Evolutionary conservation across 2,888 invertebrate species (phyloP), one percentile per base, ranked within the genome.

Genomic region (Chymomyza amoena): DNA sequence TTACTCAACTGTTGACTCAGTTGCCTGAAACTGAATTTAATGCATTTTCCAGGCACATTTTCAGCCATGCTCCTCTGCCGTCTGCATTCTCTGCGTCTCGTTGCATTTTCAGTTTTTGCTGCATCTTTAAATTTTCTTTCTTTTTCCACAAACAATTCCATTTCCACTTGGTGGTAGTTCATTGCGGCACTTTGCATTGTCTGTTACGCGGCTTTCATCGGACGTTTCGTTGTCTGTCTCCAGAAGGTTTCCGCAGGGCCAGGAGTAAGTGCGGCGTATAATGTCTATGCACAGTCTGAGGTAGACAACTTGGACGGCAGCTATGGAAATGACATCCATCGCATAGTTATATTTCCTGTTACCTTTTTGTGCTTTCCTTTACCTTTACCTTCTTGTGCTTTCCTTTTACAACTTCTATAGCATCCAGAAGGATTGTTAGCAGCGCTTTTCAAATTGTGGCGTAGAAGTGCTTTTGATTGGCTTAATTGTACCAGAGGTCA

Each of bases 1-100:
- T 83, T 83, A 83, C 83, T 83, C 83, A 83, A 83, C 84, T 82
- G 83, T 84, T 83, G 83, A 84, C 83, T 83, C 83, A 83, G 83
- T 83, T 81, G 83, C 81, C 82, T 71, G 83, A 77, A 84, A 83
- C 83, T 84, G 83, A 83, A 83, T 83, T 83, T 83, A 84, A 83
- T 83, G 83, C 83, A 81, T 83, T 83, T 73, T 64, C 82, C 72
- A 77, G 82, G 76, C 84, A 77, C 82, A 84, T 83, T 82, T 82
- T 73, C 73, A 73, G 72, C 67, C 68, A 18, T 62, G 13, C 39
- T 45, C 6, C 32, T 45, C 6, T 52, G 6, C n/a, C 61, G 18
- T 32, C 54, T 15, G 6, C 15, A 1, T 6, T 4, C 25, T 32
- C 54, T 15, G 6, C 15, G 0, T 6, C 9, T 36, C 59, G 15